phyloP scores from a whole-genome alignment of 1,140 invertebrate genomes.

The Drosophila malerkotliana region DNA sequence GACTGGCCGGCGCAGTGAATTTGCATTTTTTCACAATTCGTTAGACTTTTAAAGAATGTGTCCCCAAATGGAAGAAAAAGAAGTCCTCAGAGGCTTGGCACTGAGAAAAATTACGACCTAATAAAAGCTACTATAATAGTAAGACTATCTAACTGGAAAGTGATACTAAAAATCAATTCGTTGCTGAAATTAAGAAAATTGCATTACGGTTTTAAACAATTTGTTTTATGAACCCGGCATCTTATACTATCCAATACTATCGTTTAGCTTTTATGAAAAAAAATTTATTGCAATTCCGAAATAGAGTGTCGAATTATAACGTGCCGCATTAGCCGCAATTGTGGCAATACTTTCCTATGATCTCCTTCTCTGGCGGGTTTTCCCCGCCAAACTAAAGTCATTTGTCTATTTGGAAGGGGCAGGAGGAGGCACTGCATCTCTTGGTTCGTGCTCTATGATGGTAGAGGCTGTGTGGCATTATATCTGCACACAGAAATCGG shows the following conservation, averaged over 20 bases:
- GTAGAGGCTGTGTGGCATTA: constrained; percentile 29
- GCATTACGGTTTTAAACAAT: constrained; percentile 1
- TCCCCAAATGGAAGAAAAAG: constrained; percentile 21
- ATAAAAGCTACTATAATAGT: background rate
- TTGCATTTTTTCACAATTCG: constrained; percentile 51
- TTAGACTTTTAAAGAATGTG: constrained; percentile 42
- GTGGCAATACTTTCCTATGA: constrained; percentile 41
- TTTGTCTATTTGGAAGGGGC: constrained; percentile 20
- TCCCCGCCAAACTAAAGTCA: constrained; percentile 34
- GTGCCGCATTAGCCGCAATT: constrained; percentile 43
- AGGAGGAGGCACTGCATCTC: background rate
- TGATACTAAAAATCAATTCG: background rate
- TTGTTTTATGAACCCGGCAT: constrained; percentile 15
- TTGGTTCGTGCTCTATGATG: constrained; percentile 33
- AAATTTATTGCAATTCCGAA: constrained; percentile 25
- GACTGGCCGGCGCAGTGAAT: constrained; percentile 38
- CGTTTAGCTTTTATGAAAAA: constrained; percentile 1
- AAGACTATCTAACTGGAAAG: background rate
- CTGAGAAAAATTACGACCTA: background rate
- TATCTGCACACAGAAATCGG: constrained; percentile 58
- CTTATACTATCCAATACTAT: background rate
- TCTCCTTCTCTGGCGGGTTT: constrained; percentile 15
- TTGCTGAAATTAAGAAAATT: no score
- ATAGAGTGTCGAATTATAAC: constrained; percentile 44
- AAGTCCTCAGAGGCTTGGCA: constrained; percentile 4